These are phyloP conservation scores for Therioaphis trifolii DNA, from an alignment of 2,888 invertebrate species.

Conservation along the genomic window DNA sequence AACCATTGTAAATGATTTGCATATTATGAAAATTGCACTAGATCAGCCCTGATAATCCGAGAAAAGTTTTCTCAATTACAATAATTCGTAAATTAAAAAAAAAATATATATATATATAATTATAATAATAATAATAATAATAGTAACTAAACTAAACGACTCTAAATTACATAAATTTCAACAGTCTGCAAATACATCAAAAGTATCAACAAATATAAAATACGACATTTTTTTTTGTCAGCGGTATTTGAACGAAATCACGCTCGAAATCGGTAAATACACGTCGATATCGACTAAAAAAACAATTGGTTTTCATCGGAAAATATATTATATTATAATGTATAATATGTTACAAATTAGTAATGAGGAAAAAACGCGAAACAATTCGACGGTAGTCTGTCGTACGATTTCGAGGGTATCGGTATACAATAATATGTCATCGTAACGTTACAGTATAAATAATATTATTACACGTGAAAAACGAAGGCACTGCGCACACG, in stretches of 20 bases:
- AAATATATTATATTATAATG: background rate
- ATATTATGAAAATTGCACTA: slow-evolving; percentile 54
- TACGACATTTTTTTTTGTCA: slow-evolving; percentile 1
- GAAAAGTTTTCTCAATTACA: slow-evolving; percentile 33
- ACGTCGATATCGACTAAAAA: background rate
- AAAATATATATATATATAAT: too few relatives aligned
- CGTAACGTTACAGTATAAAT: too few relatives aligned
- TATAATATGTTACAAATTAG: slow-evolving; percentile 11
- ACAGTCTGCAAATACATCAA: slow-evolving; percentile 19
- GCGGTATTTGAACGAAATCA: background rate
- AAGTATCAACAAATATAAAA: background rate
- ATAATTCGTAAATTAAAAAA: slow-evolving; percentile 22
- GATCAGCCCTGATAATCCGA: slow-evolving; percentile 60
- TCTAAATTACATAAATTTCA: slow-evolving; percentile 63
- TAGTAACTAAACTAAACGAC: slow-evolving; percentile 25
- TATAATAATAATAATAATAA: slow-evolving; percentile 19
- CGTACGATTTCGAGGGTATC: too few relatives aligned
- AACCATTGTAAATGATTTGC: background rate
- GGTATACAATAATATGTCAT: too few relatives aligned
- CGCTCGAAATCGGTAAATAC: slow-evolving; percentile 6
- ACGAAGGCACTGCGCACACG: slow-evolving; percentile 2
- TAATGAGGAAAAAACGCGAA: too few relatives aligned
- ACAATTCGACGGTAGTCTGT: too few relatives aligned
- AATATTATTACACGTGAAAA: too few relatives aligned
- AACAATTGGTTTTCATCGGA: background rate